Percentiles rank a stretch among this genome's conserved stretches.
Conservation (phyloP, 2,113 vertebrate genomes). For the Pelmatolapia mariae region DNA sequence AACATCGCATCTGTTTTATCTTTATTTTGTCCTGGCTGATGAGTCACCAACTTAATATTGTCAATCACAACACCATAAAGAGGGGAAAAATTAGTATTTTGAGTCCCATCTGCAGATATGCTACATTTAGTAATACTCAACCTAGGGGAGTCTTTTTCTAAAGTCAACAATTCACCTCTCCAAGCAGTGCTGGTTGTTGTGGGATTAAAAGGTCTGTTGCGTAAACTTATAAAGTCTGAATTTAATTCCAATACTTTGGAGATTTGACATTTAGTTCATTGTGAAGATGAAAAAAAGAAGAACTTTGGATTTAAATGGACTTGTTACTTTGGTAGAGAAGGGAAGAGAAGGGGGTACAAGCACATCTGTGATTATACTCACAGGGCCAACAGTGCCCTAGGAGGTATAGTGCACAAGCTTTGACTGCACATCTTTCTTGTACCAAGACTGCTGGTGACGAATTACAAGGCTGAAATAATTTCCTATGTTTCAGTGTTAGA, state of each 20-base stretch:
- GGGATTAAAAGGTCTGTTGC: not conserved
- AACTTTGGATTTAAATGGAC: not conserved
- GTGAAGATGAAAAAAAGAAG: not conserved
- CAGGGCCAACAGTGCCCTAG: constrained; percentile 54
- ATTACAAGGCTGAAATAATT: constrained; percentile 22
- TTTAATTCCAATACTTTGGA: not conserved
- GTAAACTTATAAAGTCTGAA: not conserved
- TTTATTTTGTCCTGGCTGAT: not conserved
- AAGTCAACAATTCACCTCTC: not conserved
- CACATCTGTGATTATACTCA: constrained; percentile 64
- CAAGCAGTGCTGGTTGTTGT: not conserved
- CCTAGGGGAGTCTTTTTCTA: not conserved
- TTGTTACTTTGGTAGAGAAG: not conserved
- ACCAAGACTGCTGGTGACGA: constrained; percentile 6
- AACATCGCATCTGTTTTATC: not conserved
- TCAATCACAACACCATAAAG: not conserved
- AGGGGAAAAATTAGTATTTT: not conserved
- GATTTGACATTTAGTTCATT: not conserved
- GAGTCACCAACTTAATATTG: not conserved
- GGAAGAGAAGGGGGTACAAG: not conserved
- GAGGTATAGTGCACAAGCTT: constrained; percentile 40
- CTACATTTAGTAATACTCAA: not conserved
- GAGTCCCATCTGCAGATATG: not conserved
- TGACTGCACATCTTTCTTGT: constrained; percentile 39
- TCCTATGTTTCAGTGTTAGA: not conserved